Conservation (phyloP, 1,140 invertebrate genomes). For the Bradynema listronoti region DNA sequence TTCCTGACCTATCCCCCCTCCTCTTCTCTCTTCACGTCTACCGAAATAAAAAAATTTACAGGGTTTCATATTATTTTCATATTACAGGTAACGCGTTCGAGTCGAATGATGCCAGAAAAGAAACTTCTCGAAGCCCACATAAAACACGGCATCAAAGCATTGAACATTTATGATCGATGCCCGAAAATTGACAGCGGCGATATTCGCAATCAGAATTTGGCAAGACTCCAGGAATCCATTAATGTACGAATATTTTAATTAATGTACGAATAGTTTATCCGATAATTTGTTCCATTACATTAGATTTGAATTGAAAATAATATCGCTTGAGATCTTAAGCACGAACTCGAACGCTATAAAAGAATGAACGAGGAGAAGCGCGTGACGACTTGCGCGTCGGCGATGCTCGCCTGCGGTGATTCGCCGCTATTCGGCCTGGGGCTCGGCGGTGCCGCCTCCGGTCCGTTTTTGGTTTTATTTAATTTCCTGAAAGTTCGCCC, state of each 20-base stretch:
- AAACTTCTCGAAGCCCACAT: constrained; percentile 53
- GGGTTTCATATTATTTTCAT: constrained; percentile 7
- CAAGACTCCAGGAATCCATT: constrained; percentile 53
- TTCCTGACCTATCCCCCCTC: too few relatives aligned
- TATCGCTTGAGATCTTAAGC: constrained; percentile 38
- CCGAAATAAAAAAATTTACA: too few relatives aligned
- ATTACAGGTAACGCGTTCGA: constrained; percentile 26
- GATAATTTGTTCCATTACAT: background rate
- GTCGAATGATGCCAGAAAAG: constrained; percentile 56
- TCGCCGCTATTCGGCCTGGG: constrained; percentile 53
- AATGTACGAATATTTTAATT: constrained; percentile 39
- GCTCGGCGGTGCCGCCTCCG: constrained; percentile 49
- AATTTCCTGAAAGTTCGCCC: background rate
- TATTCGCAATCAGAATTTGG: constrained; percentile 42
- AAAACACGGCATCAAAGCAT: constrained; percentile 54
- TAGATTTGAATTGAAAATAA: constrained; percentile 19
- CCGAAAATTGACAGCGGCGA: constrained; percentile 51
- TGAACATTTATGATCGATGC: constrained; percentile 53
- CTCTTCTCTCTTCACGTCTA: too few relatives aligned
- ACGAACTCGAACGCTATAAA: constrained; percentile 56
- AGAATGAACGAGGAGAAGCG: constrained; percentile 52
- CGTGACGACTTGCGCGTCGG: constrained; percentile 57
- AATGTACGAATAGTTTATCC: too few relatives aligned
- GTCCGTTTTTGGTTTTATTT: constrained; percentile 2
- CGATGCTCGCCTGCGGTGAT: constrained; percentile 53